Conservation (phyloP, 2,888 invertebrate genomes). For the Tyria jacobaeae region DNA sequence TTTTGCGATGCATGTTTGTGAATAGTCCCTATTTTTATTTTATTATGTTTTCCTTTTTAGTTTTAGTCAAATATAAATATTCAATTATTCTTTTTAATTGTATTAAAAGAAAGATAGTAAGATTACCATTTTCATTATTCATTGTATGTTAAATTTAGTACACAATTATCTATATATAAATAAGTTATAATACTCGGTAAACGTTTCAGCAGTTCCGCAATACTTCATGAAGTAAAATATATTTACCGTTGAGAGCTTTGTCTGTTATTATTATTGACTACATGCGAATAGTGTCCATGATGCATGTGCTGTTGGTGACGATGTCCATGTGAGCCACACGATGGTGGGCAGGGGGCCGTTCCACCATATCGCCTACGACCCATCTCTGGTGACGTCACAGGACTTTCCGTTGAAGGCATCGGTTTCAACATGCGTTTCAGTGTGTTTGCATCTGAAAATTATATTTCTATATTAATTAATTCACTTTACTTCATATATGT, state of each 20-base stretch:
- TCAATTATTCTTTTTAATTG: too few relatives aligned
- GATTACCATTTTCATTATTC: too few relatives aligned
- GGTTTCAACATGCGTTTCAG: conserved; percentile 97
- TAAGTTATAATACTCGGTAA: too few relatives aligned
- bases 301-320: conserved; percentile 86
- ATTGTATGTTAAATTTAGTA: too few relatives aligned
- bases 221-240: background rate
- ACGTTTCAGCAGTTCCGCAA: too few relatives aligned
- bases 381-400: conserved; percentile 96
- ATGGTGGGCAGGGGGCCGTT: conserved; percentile 85
- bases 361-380: conserved; percentile 91
- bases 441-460: conserved; percentile 91
- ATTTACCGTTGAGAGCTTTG: conserved; percentile 89
- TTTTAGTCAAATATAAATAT: too few relatives aligned
- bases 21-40: too few relatives aligned
- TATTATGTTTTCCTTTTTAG: too few relatives aligned
- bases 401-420: conserved; percentile 95
- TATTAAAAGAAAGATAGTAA: too few relatives aligned
- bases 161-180: too few relatives aligned
- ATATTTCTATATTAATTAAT: background rate
- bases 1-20: too few relatives aligned
- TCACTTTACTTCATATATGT: background rate
- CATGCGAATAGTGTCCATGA: conserved; percentile 75
- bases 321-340: conserved; percentile 87
- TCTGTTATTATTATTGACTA: conserved; percentile 87